phyloP scores from a whole-genome alignment of 2,797 vertebrate genomes.

The Chanos chanos region DNA sequence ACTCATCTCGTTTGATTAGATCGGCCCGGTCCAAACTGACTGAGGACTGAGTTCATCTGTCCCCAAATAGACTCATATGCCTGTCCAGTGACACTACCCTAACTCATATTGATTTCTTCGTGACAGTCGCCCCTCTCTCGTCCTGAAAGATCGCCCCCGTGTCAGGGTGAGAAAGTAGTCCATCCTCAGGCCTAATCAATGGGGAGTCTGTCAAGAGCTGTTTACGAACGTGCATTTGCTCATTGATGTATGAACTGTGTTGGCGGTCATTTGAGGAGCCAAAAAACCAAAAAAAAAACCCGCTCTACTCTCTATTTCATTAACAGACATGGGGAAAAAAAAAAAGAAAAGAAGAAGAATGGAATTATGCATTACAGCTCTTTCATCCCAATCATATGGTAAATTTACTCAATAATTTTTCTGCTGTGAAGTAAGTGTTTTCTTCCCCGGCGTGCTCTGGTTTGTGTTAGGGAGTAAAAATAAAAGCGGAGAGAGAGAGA shows the following conservation, averaged over 20 bases:
- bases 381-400: conserved; percentile 41
- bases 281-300: conserved; percentile 39
- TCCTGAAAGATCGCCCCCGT: conserved; percentile 56
- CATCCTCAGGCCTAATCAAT: conserved; percentile 70
- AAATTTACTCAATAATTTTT: conserved; percentile 43
- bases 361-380: conserved; percentile 41
- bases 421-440: conserved; percentile 37
- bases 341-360: conserved; percentile 50
- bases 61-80: conserved; percentile 37
- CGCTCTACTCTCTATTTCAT: conserved; percentile 53
- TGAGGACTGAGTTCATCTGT: neutral
- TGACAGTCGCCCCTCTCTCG: conserved; percentile 54
- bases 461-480: conserved; percentile 46
- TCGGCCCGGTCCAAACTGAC: neutral
- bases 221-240: conserved; percentile 54
- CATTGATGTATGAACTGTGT: conserved; percentile 50
- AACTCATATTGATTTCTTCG: conserved; percentile 51
- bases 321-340: conserved; percentile 52
- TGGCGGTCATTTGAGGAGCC: conserved; percentile 47
- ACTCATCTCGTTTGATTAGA: neutral
- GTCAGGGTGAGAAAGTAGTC: conserved; percentile 64
- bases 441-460: conserved; percentile 45
- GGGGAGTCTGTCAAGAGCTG: conserved; percentile 61
- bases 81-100: conserved; percentile 41
- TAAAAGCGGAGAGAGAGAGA: conserved; percentile 50